Evolutionary conservation across 2,113 vertebrate species (phyloP).

Genomic region (Forbesichthys papilliferus): DNA sequence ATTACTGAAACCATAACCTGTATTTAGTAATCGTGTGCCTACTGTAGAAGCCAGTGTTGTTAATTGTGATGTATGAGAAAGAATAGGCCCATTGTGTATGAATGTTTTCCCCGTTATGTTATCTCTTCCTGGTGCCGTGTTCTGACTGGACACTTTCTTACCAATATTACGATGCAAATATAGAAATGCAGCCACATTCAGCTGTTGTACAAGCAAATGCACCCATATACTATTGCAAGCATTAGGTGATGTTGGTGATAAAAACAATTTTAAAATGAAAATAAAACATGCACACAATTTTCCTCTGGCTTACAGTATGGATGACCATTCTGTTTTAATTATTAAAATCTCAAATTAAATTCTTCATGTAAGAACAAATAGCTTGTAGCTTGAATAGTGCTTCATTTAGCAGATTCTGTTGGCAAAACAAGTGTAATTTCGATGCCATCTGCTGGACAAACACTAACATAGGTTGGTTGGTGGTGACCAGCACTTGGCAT

Average conservation of each 20-base stretch:
- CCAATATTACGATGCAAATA: not conserved
- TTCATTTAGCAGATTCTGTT: not conserved
- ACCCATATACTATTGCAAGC: not conserved
- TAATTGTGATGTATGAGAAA: not conserved
- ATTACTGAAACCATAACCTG: not conserved
- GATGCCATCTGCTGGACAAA: constrained; percentile 64
- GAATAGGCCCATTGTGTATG: not conserved
- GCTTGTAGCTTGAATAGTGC: too few species aligned
- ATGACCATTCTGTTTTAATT: too few species aligned
- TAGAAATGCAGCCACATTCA: not conserved
- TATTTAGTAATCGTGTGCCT: not conserved
- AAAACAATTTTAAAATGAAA: too few species aligned
- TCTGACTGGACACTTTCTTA: not conserved
- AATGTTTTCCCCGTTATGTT: not conserved
- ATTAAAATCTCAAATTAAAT: too few species aligned
- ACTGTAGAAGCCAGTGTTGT: constrained; percentile 4
- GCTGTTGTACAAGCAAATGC: not conserved
- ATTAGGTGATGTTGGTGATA: too few species aligned
- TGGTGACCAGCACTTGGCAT: not conserved
- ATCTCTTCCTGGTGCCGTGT: not conserved
- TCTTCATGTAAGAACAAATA: too few species aligned
- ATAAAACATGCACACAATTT: too few species aligned
- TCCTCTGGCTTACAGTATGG: too few species aligned
- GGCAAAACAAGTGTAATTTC: constrained; percentile 33
- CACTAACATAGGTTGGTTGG: not conserved